Conservation (phyloP, 2,113 vertebrate species). For the Proteles cristata region DNA sequence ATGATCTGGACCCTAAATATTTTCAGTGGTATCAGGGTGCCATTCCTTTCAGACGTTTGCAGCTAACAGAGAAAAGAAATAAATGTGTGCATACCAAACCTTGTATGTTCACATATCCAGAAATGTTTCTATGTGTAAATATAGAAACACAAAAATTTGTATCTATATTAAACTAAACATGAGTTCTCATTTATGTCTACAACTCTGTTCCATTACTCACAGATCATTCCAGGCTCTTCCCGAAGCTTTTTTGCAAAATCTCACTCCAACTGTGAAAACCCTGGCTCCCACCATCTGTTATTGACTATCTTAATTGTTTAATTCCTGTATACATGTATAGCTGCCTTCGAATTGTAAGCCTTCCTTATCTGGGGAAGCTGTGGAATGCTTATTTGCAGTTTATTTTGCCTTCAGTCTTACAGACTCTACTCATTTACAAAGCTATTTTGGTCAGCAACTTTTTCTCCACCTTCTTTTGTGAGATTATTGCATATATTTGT, state of each 20-base stretch:
- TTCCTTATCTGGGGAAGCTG: fast-evolving
- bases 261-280: background rate
- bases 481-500: background rate
- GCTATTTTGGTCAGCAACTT: background rate
- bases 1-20: background rate
- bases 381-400: background rate
- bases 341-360: background rate
- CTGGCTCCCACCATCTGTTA: background rate
- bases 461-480: background rate
- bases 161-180: background rate
- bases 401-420: background rate
- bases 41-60: background rate
- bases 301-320: background rate
- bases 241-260: background rate
- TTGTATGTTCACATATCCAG: background rate
- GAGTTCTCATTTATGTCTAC: background rate
- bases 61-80: background rate
- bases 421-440: background rate
- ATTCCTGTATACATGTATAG: background rate
- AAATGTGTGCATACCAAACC: background rate
- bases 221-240: background rate
- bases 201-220: background rate
- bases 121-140: background rate
- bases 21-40: fast-evolving
- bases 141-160: background rate